Base-by-base conservation (phyloP, 2,888 invertebrate genomes). In the Ornithoptera alexandrae region DNA sequence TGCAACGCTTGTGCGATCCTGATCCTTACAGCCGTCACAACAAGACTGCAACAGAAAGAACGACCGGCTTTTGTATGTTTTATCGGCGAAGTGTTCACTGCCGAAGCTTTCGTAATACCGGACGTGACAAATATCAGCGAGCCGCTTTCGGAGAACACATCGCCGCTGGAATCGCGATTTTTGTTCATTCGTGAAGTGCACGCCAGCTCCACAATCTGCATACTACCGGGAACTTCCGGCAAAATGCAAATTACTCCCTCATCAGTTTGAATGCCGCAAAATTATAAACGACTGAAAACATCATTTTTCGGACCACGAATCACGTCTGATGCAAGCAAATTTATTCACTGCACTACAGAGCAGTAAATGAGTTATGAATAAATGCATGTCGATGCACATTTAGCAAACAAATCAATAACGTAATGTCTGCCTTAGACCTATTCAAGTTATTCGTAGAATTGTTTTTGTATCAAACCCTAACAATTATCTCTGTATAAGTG, bases 31-130 rank as follows among this genome's bases (percentile, higher is more conserved):
- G 0, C 50, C 5, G 1, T 56, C 6, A 22, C 24, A 8, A 63
- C 24, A 63, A 53, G 6, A 50, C 24, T 39, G 24, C 17, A 30
- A 17, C 18, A 17, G n/a, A 17, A 30, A 22, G 18, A 50, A 63
- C 17, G 4, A 15, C 18, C n/a, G 39, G 17, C 42, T 74, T 74
- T 74, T 71, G 73, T 76, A 73, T 77, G 77, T 80, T 83, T 77
- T 79, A 79, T 80, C 78, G 75, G 77, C 75, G 69, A 71, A 72
- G 75, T 73, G 77, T 30, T 30, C 78, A 71, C 70, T 72, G 68
- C 58, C 58, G 46, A 63, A 63, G 63, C 57, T 12, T 24, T 46
- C 30, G 36, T 15, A 67, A 22, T 8, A 50, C 57, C 15, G 36
- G 12, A 36, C 12, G 39, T 56, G 42, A 62, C 42, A 67, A 62